Evolutionary conservation across 2,888 invertebrate genomes (phyloP).

Genomic region (Cremastinae sp.): DNA sequence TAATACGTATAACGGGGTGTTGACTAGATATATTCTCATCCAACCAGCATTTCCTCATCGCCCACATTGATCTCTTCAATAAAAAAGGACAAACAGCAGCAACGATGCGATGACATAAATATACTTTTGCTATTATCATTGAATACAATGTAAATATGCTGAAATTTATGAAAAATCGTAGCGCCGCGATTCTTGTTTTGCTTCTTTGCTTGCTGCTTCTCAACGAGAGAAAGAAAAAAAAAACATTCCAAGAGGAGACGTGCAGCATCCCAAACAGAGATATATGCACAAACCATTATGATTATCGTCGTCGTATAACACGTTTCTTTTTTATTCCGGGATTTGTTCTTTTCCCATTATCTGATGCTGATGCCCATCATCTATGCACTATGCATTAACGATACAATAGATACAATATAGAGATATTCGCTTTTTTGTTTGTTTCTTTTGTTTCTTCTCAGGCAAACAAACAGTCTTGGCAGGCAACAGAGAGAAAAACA

Average conservation of each 20-base stretch:
- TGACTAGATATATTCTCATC: too few relatives aligned
- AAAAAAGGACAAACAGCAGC: too few relatives aligned
- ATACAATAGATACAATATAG: too few relatives aligned
- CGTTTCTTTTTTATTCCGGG: conserved; percentile 32
- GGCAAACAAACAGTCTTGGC: conserved; percentile 75
- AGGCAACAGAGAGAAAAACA: conserved; percentile 68
- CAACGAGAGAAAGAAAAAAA: conserved; percentile 19
- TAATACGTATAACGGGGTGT: too few relatives aligned
- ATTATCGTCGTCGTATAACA: conserved; percentile 26
- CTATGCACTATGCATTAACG: too few relatives aligned
- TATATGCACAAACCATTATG: conserved; percentile 39
- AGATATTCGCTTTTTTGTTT: conserved; percentile 8
- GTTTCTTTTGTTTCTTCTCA: conserved; percentile 61
- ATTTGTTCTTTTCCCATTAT: conserved; percentile 1
- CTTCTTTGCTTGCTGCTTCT: neutral
- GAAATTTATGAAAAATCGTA: neutral
- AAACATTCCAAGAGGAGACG: conserved; percentile 43
- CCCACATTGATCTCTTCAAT: too few relatives aligned
- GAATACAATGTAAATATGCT: too few relatives aligned
- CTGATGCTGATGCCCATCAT: too few relatives aligned
- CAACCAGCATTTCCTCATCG: too few relatives aligned
- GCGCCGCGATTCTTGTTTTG: neutral
- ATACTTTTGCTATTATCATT: too few relatives aligned
- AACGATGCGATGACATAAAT: too few relatives aligned
- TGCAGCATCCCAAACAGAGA: conserved; percentile 42